Conservation (phyloP, 2,888 invertebrate species). For the Eristalis tenax region DNA sequence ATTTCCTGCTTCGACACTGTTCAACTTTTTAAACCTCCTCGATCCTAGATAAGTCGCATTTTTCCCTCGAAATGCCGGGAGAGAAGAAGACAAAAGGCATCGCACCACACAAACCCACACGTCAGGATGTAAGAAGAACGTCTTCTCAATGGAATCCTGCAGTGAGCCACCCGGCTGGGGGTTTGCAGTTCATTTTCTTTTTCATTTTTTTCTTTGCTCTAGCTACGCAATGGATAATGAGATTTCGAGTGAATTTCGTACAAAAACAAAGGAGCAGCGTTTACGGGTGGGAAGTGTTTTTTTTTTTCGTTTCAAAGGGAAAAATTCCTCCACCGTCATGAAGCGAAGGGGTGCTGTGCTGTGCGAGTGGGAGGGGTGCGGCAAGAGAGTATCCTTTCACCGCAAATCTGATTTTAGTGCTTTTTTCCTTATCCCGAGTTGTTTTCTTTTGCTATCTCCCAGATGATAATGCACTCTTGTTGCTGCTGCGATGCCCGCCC, state of each 20-base stretch:
- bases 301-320: slow-evolving; percentile 46
- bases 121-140: slow-evolving; percentile 40
- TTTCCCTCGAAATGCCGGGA: slow-evolving; percentile 19
- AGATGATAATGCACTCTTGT: slow-evolving; percentile 67
- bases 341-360: not conserved
- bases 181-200: slow-evolving; percentile 49
- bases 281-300: slow-evolving; percentile 66
- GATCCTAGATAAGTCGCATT: slow-evolving; percentile 65
- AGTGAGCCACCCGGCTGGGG: slow-evolving; percentile 57
- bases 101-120: slow-evolving; percentile 29
- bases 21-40: slow-evolving; percentile 67
- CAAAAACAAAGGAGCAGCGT: slow-evolving; percentile 57
- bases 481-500: slow-evolving; percentile 39
- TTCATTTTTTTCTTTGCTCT: slow-evolving; percentile 16
- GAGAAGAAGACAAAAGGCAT: slow-evolving; percentile 48
- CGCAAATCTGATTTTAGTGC: slow-evolving; percentile 69
- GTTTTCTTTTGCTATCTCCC: slow-evolving; percentile 29
- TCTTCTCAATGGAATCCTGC: slow-evolving; percentile 58
- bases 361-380: slow-evolving; percentile 5
- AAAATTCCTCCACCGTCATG: slow-evolving; percentile 53
- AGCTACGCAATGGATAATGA: slow-evolving; percentile 71
- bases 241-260: slow-evolving; percentile 68
- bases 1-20: slow-evolving; percentile 61
- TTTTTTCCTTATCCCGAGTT: slow-evolving; percentile 40
- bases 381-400: slow-evolving; percentile 59